Evolutionary conservation across 2,888 invertebrate species (phyloP).

Genomic region (Amphipyra berbera): DNA sequence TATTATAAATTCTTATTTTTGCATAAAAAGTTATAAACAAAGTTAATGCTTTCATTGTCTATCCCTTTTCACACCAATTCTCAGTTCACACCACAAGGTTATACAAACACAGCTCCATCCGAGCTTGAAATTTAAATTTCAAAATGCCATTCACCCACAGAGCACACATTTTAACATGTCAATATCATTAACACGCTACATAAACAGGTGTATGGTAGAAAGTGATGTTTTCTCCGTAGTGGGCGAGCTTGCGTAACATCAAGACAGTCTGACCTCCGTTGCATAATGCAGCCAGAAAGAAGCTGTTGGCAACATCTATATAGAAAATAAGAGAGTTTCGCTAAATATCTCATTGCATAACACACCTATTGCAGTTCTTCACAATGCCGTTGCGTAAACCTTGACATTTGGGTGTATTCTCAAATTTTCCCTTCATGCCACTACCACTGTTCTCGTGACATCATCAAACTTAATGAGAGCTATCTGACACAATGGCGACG

Average conservation of each 20-base stretch:
- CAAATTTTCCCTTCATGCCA: constrained; percentile 67
- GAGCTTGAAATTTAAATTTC: constrained; percentile 43
- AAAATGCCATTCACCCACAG: constrained; percentile 49
- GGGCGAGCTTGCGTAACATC: constrained; percentile 76
- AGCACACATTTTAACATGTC: constrained; percentile 63
- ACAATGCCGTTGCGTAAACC: constrained; percentile 81
- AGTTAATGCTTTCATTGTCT: constrained; percentile 41
- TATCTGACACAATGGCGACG: constrained; percentile 44
- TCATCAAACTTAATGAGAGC: constrained; percentile 40
- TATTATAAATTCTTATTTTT: constrained; percentile 87
- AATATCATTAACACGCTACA: constrained; percentile 67
- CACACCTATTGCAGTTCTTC: constrained; percentile 72
- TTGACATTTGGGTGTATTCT: constrained; percentile 75
- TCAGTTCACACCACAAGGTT: constrained; percentile 25
- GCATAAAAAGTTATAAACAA: constrained; percentile 80
- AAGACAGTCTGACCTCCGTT: constrained; percentile 83
- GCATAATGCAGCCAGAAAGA: constrained; percentile 80
- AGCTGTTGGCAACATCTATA: constrained; percentile 81
- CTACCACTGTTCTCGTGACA: constrained; percentile 27
- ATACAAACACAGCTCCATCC: constrained; percentile 24
- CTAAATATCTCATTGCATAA: constrained; percentile 84
- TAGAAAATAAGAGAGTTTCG: constrained; percentile 83
- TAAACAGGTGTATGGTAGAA: constrained; percentile 81
- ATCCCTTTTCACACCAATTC: constrained; percentile 8
- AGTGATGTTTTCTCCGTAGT: constrained; percentile 80